A percentile compares a stretch with the other conserved stretches of the same genome.
Conservation (phyloP, 2,797 vertebrate species). For the Hypotaenidia okinawae region DNA sequence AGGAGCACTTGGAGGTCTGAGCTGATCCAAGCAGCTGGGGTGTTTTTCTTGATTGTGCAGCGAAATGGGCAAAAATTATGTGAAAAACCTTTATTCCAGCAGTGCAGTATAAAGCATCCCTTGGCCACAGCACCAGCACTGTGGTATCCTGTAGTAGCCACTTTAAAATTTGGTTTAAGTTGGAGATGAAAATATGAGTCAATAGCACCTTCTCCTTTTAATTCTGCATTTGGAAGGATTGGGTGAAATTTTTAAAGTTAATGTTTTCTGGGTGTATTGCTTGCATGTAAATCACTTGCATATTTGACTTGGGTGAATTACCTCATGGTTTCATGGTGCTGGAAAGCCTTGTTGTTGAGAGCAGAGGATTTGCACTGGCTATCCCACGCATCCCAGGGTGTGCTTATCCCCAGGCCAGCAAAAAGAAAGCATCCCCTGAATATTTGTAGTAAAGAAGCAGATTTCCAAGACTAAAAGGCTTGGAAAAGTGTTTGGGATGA, state of each 20-base stretch:
- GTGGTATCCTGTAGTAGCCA: neutral
- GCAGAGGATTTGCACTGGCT: neutral
- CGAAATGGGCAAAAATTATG: neutral
- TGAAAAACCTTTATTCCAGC: neutral
- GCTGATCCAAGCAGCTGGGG: neutral
- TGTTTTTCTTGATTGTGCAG: fast-evolving
- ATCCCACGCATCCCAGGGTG: neutral
- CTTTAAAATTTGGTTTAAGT: neutral
- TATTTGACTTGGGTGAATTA: fast-evolving
- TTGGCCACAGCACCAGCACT: fast-evolving
- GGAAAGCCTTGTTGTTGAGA: neutral
- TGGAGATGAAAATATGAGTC: neutral
- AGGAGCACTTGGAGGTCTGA: neutral
- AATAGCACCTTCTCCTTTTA: neutral
- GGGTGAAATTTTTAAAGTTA: neutral
- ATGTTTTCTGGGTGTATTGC: neutral
- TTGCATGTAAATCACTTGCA: neutral
- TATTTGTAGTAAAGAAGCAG: neutral
- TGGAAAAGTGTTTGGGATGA: neutral
- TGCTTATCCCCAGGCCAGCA: neutral
- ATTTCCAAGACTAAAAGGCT: neutral
- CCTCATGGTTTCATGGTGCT: fast-evolving
- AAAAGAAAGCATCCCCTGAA: neutral
- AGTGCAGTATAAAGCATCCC: neutral
- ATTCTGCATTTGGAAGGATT: neutral